phyloP scores from a whole-genome alignment of 2,113 vertebrate species.

The Opisthocomus hoazin region DNA sequence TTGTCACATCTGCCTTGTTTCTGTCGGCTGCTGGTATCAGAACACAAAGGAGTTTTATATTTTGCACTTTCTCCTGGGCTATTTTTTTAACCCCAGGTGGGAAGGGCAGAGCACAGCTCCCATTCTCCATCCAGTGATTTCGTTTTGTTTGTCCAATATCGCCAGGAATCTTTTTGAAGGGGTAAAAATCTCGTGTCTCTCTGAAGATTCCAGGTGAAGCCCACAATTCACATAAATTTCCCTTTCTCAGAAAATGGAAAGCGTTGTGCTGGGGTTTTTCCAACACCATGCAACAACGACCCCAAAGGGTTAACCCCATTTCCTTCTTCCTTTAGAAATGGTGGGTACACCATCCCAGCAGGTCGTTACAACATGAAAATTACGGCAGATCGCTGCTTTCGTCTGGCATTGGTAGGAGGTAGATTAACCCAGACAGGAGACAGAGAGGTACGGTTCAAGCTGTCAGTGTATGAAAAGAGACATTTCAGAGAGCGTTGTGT shows the following conservation, averaged over 20 bases:
- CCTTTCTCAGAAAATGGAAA: background rate
- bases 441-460: background rate
- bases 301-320: background rate
- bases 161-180: background rate
- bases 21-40: background rate
- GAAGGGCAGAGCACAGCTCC: background rate
- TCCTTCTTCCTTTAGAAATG: background rate
- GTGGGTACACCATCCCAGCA: background rate
- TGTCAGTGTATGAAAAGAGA: background rate
- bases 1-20: background rate
- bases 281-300: background rate
- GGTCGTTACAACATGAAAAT: background rate
- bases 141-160: background rate
- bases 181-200: background rate
- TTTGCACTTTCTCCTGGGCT: fast-evolving
- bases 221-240: background rate
- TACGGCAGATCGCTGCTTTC: background rate
- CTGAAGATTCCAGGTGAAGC: background rate
- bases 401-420: background rate
- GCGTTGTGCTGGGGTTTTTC: background rate
- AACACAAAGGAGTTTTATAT: background rate
- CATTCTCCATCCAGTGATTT: background rate
- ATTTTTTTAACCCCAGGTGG: too few relatives aligned
- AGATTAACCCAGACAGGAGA: background rate
- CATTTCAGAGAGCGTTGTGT: background rate